Evolutionary conservation across 2,113 vertebrate genomes (phyloP), one percentile per base, ranked within the genome.

Genomic region (Calypte anna): DNA sequence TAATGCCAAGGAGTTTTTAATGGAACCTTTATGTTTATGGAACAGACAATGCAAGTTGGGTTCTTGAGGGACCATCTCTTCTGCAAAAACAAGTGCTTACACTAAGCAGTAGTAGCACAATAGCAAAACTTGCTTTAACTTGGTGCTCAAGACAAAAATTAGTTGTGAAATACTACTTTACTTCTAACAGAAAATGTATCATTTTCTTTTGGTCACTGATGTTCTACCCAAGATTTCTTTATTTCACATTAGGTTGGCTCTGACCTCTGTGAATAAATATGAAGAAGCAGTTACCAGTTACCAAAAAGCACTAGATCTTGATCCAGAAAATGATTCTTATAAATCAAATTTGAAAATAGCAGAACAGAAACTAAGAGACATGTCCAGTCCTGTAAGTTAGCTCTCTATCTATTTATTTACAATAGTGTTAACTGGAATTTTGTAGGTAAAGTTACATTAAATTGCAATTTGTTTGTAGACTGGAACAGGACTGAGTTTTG

Each of bases 301-400:
- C 66, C 99, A 99, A 94, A 99, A 99, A 97, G 99, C 99, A 51
- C 93, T 99, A 96, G 99, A 99, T 87, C 97, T 99, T 87, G 99
- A 99, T 93, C 99, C 99, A 24, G 99, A 99, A 90, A 99, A 99
- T 46, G 99, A 99, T 84, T 99, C 99, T 28, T 99, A 99, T 93
- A 99, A 99, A 78, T 99, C 99, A 93, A 99, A 99, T 97, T 95
- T 99, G 97, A 99, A 99, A 98, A 98, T 99, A 53, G 99, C 99
- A 58, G 99, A 99, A 97, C 99, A 99, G 97, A 99, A 99, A 96
- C 98, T 99, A 80, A 98, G 98, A 97, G 99, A 99, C 48, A 96
- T 98, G 18, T 98, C 98, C 80, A 99, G 99, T 96, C 99, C 99
- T 58, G 99, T 99, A 96, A 99, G 99, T 98, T 86, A 69, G 43